These are phyloP conservation scores for Lepidothrix coronata DNA, from an alignment of 2,113 vertebrate genomes.

Conservation along the genomic window DNA sequence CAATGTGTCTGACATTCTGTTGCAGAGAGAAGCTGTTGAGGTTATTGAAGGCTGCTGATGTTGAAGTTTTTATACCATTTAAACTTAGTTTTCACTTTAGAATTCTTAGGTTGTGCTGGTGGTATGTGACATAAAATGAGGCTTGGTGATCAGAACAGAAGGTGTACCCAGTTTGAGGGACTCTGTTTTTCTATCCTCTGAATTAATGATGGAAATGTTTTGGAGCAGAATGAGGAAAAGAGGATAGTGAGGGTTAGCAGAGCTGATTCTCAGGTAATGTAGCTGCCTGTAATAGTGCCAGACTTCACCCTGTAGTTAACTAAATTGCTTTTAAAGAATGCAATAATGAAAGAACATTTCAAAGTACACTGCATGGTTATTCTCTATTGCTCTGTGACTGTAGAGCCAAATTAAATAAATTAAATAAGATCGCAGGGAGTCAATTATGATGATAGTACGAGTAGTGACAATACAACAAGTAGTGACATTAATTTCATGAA, in stretches of 20 bases:
- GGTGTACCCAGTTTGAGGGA: not conserved
- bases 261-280: not conserved
- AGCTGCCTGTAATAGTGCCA: not conserved
- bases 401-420: not conserved
- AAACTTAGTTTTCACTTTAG: not conserved
- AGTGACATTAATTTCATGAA: not conserved
- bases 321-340: conserved; percentile 12
- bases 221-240: not conserved
- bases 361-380: not conserved
- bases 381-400: not conserved
- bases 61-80: not conserved
- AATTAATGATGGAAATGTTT: not conserved
- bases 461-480: not conserved
- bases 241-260: not conserved
- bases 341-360: not conserved
- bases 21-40: not conserved
- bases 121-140: not conserved
- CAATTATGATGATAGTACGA: not conserved
- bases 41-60: not conserved
- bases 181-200: not conserved
- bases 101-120: not conserved
- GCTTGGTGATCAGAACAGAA: not conserved
- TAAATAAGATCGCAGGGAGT: not conserved
- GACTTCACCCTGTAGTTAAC: not conserved
- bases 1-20: not conserved